Evolutionary conservation across 2,113 vertebrate species (phyloP).

Genomic region (Vireo altiloquus): DNA sequence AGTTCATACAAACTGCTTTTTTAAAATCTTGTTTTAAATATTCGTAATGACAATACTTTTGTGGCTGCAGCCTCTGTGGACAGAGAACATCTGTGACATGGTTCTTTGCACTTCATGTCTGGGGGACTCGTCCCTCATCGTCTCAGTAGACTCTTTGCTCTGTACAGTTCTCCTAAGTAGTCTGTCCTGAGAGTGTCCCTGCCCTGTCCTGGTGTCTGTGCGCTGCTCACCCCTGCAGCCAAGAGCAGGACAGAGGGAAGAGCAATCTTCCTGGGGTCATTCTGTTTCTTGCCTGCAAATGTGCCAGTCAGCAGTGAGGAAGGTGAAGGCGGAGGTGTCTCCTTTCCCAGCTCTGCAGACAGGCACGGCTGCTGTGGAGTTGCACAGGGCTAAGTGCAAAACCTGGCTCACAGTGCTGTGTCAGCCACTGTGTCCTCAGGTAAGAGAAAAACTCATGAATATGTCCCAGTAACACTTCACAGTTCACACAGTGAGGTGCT

Average conservation of each 20-base stretch:
- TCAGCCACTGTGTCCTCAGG: background rate
- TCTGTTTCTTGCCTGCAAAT: background rate
- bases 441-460: background rate
- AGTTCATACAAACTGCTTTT: background rate
- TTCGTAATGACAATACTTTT: background rate
- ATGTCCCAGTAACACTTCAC: background rate
- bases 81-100: background rate
- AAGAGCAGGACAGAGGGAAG: background rate
- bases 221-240: background rate
- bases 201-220: background rate
- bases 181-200: background rate
- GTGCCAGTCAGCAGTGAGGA: background rate
- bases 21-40: background rate
- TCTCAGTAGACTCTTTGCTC: background rate
- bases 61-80: background rate
- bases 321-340: background rate
- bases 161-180: background rate
- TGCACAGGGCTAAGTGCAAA: background rate
- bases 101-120: background rate
- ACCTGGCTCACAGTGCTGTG: fast-evolving
- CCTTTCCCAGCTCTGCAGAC: background rate
- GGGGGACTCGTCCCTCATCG: background rate
- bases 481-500: background rate
- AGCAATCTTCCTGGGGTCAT: background rate
- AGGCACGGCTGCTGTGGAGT: background rate